Base-by-base conservation (phyloP, 2,113 vertebrate genomes). In the Anthoscopus minutus region DNA sequence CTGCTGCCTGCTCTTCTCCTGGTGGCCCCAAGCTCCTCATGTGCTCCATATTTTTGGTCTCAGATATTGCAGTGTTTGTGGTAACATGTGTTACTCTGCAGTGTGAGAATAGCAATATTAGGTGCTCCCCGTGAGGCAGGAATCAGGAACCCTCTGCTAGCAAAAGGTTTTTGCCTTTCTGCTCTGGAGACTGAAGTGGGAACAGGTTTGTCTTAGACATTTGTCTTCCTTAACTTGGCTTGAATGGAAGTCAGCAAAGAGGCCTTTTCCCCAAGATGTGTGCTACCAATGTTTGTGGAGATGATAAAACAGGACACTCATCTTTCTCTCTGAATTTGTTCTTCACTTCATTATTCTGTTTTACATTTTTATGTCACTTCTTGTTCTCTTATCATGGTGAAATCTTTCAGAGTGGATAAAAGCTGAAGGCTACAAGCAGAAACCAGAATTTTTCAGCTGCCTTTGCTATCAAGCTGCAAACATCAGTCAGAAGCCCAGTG, bases 381-480 rank as follows among this genome's bases (percentile, higher is more conserved):
- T 65, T 81, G 64, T 86, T 88, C 76, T 86, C 60, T 73, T 74
- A 48, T 87, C 53, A 28, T 16, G 6, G 57, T 70, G 88, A 71
- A 85, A 77, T 89, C 79, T 94, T 92, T 91, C 81, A 42, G 64
- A 78, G n/a, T 27, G 33, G 69, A 74, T 88, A 73, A 83, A 95
- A 81, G 81, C 76, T 67, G 79, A 83, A 93, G 54, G 67, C 64
- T 88, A 40, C 60, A 64, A 81, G 84, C 70, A 89, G 87, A 91
- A 89, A 65, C 62, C 25, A 61, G 38, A 74, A 70, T 76, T 61
- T 92, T 87, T 88, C 84, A 86, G 79, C 93, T 95, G 87, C 87
- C 56, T 88, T 89, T 90, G 79, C 82, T 92, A 89, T 82, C 62
- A 84, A 62, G 83, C 94, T 90, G 80, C 76, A 78, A 93, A 89